Evolutionary conservation across 2,888 invertebrate species (phyloP).

Genomic region (Acrocyrtus sp.): DNA sequence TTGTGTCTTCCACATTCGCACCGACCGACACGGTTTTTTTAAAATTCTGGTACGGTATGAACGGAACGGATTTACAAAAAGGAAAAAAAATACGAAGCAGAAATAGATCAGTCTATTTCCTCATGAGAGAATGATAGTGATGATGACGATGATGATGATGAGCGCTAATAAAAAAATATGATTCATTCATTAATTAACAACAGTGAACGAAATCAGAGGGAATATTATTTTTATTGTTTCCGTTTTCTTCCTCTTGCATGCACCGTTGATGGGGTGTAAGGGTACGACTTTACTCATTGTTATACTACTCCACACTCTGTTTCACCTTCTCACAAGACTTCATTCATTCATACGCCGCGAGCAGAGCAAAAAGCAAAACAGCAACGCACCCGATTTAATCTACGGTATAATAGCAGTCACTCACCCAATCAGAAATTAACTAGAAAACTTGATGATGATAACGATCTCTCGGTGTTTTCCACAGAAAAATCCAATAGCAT

Average conservation of each 20-base stretch:
- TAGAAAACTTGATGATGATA: neutral
- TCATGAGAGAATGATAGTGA: too few species aligned
- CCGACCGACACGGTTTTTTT: neutral
- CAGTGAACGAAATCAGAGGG: conserved; percentile 28
- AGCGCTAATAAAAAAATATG: conserved; percentile 27
- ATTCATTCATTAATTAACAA: conserved; percentile 49
- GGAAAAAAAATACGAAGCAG: conserved; percentile 17
- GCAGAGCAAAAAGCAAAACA: too few species aligned
- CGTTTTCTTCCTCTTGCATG: conserved; percentile 13
- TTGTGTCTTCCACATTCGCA: neutral
- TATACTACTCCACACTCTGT: conserved; percentile 28
- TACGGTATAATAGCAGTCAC: neutral
- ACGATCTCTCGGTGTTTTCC: neutral
- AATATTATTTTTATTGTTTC: conserved; percentile 44
- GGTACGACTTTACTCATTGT: neutral
- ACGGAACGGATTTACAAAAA: neutral
- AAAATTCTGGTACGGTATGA: neutral
- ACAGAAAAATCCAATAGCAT: neutral
- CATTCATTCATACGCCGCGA: conserved; percentile 36
- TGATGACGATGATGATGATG: too few species aligned
- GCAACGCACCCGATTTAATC: neutral
- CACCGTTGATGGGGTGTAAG: neutral
- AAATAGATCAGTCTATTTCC: conserved; percentile 5
- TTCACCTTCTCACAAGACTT: conserved; percentile 32
- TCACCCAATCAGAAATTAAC: neutral